Evolutionary conservation across 2,797 vertebrate genomes (phyloP).

Genomic region (Propithecus perrieri): DNA sequence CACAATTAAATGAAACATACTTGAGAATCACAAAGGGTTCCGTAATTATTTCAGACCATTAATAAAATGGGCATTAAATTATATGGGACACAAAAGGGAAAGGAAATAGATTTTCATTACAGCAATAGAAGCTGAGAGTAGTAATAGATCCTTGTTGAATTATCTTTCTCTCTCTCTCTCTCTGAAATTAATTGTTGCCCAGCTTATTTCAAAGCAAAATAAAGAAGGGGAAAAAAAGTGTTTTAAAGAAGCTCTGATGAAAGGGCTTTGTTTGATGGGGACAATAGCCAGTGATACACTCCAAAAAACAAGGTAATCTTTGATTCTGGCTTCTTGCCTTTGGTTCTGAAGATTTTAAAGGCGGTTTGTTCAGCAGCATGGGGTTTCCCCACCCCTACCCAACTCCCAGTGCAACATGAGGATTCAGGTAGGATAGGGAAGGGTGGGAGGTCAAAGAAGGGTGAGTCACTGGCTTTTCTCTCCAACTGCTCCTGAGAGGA

Average conservation of each 20-base stretch:
- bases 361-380: constrained; percentile 2
- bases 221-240: constrained; percentile 97
- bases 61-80: constrained; percentile 99
- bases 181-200: constrained; percentile 99
- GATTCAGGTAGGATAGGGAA: not conserved
- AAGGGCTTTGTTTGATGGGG: constrained; percentile 91
- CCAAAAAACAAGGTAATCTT: constrained; percentile 89
- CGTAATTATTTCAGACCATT: constrained; percentile 99
- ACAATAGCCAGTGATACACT: constrained; percentile 91
- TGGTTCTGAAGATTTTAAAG: constrained; percentile 67
- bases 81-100: constrained; percentile 99
- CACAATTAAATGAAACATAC: constrained; percentile 99
- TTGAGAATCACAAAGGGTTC: constrained; percentile 99
- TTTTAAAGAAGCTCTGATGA: constrained; percentile 91
- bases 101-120: constrained; percentile 99
- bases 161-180: constrained; percentile 94
- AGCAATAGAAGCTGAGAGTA: constrained; percentile 99
- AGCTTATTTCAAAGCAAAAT: constrained; percentile 99
- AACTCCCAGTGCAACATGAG: not conserved
- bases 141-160: constrained; percentile 99
- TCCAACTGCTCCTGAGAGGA: not conserved
- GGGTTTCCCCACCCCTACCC: constrained; percentile 52
- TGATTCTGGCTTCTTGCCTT: constrained; percentile 85
- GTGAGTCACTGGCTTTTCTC: not conserved
- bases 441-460: not conserved